Conservation (phyloP, 2,797 vertebrate genomes). For the Loriculus beryllinus region DNA sequence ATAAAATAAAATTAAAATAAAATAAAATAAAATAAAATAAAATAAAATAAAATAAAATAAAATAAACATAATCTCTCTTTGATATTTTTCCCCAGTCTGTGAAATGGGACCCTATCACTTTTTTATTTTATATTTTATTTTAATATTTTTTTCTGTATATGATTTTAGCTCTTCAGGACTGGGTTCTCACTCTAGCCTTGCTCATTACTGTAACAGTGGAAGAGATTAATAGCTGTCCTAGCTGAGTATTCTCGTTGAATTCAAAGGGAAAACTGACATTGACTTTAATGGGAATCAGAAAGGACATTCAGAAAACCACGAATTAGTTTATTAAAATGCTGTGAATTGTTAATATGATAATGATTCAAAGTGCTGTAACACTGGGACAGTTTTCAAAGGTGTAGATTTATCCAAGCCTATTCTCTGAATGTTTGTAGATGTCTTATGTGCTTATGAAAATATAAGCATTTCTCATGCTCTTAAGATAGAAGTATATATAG, state of each 20-base stretch:
- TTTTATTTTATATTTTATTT: neutral
- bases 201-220: constrained; percentile 34
- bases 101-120: neutral
- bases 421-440: constrained; percentile 41
- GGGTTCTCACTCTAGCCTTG: neutral
- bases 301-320: constrained; percentile 1
- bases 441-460: constrained; percentile 29
- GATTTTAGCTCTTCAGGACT: neutral
- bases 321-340: constrained; percentile 27
- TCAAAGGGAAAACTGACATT: constrained; percentile 51
- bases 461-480: neutral
- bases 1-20: too few relatives aligned
- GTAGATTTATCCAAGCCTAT: constrained; percentile 28
- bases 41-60: too few relatives aligned
- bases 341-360: constrained; percentile 25
- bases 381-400: constrained; percentile 8
- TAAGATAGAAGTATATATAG: neutral
- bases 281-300: constrained; percentile 39
- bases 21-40: too few relatives aligned
- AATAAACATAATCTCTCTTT: constrained; percentile 61
- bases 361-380: neutral
- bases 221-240: constrained; percentile 44
- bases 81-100: constrained; percentile 32
- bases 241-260: constrained; percentile 11
- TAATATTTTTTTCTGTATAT: neutral